phyloP scores from a whole-genome alignment of 1,140 invertebrate species.

The Ceratosolen fusciceps region DNA sequence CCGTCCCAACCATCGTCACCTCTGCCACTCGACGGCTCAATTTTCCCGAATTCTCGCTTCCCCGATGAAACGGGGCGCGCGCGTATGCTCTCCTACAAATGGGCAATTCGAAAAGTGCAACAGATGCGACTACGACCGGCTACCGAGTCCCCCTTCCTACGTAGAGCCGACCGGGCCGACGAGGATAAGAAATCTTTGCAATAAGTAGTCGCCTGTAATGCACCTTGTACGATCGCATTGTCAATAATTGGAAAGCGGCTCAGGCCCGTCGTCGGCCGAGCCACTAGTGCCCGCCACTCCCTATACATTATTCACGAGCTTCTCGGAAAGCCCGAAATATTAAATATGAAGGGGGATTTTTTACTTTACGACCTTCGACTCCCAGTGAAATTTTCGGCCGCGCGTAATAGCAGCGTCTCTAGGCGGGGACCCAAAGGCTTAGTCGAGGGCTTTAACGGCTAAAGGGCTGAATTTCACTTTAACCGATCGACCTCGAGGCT shows the following conservation, averaged over 20 bases:
- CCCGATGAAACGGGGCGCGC: background rate
- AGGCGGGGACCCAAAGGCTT: background rate
- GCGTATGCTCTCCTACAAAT: background rate
- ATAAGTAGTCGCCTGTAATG: background rate
- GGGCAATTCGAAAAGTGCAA: background rate
- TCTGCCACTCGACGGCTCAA: background rate
- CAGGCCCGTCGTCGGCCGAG: background rate
- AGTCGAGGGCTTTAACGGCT: background rate
- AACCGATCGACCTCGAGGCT: background rate
- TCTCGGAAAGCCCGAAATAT: background rate
- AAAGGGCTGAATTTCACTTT: background rate
- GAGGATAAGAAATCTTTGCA: no score
- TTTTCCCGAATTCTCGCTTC: background rate
- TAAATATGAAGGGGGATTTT: background rate
- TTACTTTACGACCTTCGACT: background rate
- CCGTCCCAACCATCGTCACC: background rate
- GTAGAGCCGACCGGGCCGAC: no score
- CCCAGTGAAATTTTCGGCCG: background rate
- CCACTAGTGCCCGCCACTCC: background rate
- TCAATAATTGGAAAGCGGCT: background rate
- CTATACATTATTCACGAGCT: background rate
- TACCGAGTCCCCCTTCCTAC: background rate
- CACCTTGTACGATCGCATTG: background rate
- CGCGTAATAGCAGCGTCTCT: background rate
- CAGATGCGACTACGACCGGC: no score